phyloP scores from a whole-genome alignment of 2,888 invertebrate genomes.

The Vanessa cardui region DNA sequence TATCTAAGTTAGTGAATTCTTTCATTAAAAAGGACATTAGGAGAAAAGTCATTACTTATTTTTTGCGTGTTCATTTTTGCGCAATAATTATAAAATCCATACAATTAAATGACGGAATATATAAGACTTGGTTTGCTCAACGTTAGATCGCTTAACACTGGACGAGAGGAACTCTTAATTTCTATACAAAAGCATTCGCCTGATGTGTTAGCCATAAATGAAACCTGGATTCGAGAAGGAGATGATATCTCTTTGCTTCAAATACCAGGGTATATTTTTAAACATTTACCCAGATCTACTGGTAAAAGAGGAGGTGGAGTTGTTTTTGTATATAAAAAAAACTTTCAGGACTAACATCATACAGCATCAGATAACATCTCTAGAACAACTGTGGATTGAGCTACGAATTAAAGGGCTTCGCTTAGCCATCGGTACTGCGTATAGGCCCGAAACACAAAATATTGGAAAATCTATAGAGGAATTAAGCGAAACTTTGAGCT shows the following conservation, averaged over 20 bases:
- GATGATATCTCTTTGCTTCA: not conserved
- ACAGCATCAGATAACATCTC: slow-evolving; percentile 18
- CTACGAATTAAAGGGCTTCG: slow-evolving; percentile 19
- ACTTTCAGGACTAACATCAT: slow-evolving; percentile 14
- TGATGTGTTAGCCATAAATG: slow-evolving; percentile 9
- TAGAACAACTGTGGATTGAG: slow-evolving; percentile 39
- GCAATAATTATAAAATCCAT: too few relatives aligned
- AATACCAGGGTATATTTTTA: slow-evolving; percentile 29
- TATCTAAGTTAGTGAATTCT: too few relatives aligned
- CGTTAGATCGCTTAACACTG: too few relatives aligned
- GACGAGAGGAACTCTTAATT: too few relatives aligned
- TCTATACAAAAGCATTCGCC: too few relatives aligned
- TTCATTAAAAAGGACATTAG: too few relatives aligned
- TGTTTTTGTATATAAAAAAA: slow-evolving; percentile 27
- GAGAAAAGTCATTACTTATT: too few relatives aligned
- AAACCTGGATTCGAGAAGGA: slow-evolving; percentile 27
- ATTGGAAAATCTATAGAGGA: slow-evolving; percentile 28
- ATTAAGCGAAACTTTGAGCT: slow-evolving; percentile 31
- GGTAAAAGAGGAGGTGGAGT: slow-evolving; percentile 29
- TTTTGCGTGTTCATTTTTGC: too few relatives aligned
- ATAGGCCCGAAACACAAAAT: slow-evolving; percentile 28
- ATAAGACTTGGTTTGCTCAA: too few relatives aligned
- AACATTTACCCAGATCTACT: slow-evolving; percentile 22
- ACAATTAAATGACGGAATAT: too few relatives aligned
- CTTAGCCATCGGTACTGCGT: slow-evolving; percentile 28